Conservation (phyloP, 2,113 vertebrate species). For the Collichthys lucidus region DNA sequence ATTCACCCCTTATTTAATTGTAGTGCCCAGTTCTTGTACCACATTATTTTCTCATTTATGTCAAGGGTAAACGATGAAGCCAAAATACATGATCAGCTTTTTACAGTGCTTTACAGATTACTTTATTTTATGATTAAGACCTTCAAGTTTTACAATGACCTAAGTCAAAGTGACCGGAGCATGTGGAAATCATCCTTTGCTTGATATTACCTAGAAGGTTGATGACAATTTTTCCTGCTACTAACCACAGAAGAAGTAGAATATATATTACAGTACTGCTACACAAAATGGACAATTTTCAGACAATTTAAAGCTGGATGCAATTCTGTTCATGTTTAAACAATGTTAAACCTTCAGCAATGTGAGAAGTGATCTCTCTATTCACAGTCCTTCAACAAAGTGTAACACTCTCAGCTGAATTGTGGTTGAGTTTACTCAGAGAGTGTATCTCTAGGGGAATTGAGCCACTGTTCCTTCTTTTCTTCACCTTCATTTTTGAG, state of each 20-base stretch:
- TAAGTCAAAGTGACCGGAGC: not conserved
- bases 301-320: not conserved
- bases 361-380: not conserved
- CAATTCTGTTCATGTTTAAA: too few species aligned
- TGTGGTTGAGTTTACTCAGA: not conserved
- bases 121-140: not conserved
- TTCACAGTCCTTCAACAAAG: constrained; percentile 6
- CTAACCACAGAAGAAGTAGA: not conserved
- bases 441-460: not conserved
- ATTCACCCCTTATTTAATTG: not conserved
- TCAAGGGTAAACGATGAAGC: not conserved
- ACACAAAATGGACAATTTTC: not conserved
- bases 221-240: too few species aligned
- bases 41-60: not conserved
- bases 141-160: too few species aligned
- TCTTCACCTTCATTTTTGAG: constrained; percentile 24
- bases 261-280: not conserved
- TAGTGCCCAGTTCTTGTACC: not conserved
- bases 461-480: constrained; percentile 14
- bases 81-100: not conserved
- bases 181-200: too few species aligned
- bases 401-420: not conserved
- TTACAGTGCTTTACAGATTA: not conserved
- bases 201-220: too few species aligned
- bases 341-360: too few species aligned